A percentile compares a stretch with the other conserved stretches of the same genome.
Conservation (phyloP, 2,113 vertebrate genomes). For the Mastomys coucha region DNA sequence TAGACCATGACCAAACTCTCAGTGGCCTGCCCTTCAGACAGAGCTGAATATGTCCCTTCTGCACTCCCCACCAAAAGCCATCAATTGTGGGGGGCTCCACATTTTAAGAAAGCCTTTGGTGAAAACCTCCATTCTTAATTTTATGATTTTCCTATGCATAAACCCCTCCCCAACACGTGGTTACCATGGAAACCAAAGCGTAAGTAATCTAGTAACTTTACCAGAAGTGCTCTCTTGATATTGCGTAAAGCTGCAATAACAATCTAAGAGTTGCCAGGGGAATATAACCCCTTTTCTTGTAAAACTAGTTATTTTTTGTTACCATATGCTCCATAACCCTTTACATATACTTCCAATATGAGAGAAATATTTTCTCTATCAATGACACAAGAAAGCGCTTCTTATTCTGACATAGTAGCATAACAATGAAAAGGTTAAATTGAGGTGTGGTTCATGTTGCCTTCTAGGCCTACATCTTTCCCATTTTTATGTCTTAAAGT, state of each 20-base stretch:
- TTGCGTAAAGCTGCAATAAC: conserved; percentile 33
- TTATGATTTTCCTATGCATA: conserved; percentile 44
- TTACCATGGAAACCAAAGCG: conserved; percentile 52
- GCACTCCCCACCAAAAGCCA: background rate
- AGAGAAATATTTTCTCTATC: conserved; percentile 40
- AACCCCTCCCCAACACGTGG: background rate
- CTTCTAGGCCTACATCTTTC: background rate
- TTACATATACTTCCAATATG: conserved; percentile 34
- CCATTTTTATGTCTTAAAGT: background rate
- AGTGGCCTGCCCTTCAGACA: background rate
- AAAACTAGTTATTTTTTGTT: conserved; percentile 40
- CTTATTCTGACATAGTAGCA: conserved; percentile 1
- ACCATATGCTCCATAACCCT: conserved; percentile 40
- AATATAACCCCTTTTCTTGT: conserved; percentile 48
- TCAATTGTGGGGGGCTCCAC: background rate
- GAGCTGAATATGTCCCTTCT: background rate
- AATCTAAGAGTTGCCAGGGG: background rate
- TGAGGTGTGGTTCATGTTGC: conserved; percentile 22
- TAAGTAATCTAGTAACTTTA: conserved; percentile 50
- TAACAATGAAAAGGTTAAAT: conserved; percentile 3
- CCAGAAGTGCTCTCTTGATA: background rate
- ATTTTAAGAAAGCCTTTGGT: background rate
- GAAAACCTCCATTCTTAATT: conserved; percentile 25
- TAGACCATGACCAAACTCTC: background rate
- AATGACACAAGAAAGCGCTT: background rate